Base-by-base conservation (phyloP, 2,888 invertebrate genomes). In the Phortica magna region DNA sequence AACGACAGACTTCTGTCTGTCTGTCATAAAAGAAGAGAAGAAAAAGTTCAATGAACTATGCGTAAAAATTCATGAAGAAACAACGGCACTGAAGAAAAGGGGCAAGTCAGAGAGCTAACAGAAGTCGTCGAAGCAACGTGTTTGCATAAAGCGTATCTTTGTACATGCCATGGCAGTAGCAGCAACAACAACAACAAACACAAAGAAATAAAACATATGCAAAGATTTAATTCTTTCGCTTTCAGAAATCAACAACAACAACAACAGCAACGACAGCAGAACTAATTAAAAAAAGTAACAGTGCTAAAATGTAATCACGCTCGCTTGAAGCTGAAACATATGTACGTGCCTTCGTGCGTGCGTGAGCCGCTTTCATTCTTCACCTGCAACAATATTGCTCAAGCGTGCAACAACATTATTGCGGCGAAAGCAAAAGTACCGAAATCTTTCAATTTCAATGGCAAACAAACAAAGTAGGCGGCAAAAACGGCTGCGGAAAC, bases 211-310 rank as follows among this genome's bases (percentile, higher is more conserved):
- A 31, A 31, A 31, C 31, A 31, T 31, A 31, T 31, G 19, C 31
- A n/a, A 10, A 17, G 59, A 59, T 59, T 59, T 59, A n/a, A 7
- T 59, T 59, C 6, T 53, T 71, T 71, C 53, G 19, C 55, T 71
- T 71, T 55, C 53, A 55, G 12, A 22, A 71, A 71, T 71, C 68
- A 71, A 31, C n/a, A n/a, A n/a, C n/a, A n/a, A n/a, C n/a, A n/a
- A n/a, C n/a, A n/a, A n/a, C n/a, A n/a, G n/a, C n/a, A n/a, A n/a
- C n/a, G n/a, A n/a, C 70, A 71, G 53, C 70, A 68, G 53, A 71
- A 55, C 70, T 55, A 71, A 71, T 71, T 71, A 71, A 71, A 71
- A 71, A 71, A 31, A 31, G 70, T 55, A 71, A 71, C 70, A 71
- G 70, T 71, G 70, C 70, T 55, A 71, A 70, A 5, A 55, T 31